Conservation (phyloP, 2,888 invertebrate species). For the Trissolcus brochymenae region DNA sequence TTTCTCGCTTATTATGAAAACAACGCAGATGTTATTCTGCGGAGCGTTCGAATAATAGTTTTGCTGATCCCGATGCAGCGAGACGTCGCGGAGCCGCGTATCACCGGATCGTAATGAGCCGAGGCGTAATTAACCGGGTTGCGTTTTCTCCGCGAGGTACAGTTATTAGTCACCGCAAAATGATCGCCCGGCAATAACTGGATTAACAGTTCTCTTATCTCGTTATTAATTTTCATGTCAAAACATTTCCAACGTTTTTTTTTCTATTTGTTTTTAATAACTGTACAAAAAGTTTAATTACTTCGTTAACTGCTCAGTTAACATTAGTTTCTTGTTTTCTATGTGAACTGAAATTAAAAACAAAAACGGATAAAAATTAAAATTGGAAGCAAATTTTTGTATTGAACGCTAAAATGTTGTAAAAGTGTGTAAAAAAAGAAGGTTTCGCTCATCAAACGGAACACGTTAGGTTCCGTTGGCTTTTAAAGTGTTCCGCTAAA, state of each 20-base stretch:
- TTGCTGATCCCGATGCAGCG: conserved; percentile 30
- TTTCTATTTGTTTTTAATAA: too few species aligned
- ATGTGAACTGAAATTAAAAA: too few species aligned
- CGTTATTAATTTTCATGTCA: conserved; percentile 10
- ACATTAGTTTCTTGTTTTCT: too few species aligned
- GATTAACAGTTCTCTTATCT: conserved; percentile 38
- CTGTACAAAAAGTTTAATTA: too few species aligned
- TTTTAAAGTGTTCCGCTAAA: conserved; percentile 38
- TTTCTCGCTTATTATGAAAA: conserved; percentile 44
- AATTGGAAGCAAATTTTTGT: not conserved
- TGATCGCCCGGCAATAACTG: conserved; percentile 38
- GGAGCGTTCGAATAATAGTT: conserved; percentile 31
- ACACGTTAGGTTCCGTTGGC: conserved; percentile 8
- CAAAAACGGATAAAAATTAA: not conserved
- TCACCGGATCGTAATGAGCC: conserved; percentile 36
- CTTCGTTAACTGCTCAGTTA: too few species aligned
- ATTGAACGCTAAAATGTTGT: not conserved
- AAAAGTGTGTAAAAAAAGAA: too few species aligned
- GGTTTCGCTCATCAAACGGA: conserved; percentile 7
- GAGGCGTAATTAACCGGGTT: conserved; percentile 35
- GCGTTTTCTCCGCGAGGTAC: conserved; percentile 41
- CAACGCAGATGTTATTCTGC: conserved; percentile 31
- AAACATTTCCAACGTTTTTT: too few species aligned
- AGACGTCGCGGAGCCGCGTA: conserved; percentile 44
- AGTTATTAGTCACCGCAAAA: conserved; percentile 48